These are phyloP conservation scores for Sesamia inferens DNA, from an alignment of 2,888 invertebrate genomes.

Conservation along the genomic window DNA sequence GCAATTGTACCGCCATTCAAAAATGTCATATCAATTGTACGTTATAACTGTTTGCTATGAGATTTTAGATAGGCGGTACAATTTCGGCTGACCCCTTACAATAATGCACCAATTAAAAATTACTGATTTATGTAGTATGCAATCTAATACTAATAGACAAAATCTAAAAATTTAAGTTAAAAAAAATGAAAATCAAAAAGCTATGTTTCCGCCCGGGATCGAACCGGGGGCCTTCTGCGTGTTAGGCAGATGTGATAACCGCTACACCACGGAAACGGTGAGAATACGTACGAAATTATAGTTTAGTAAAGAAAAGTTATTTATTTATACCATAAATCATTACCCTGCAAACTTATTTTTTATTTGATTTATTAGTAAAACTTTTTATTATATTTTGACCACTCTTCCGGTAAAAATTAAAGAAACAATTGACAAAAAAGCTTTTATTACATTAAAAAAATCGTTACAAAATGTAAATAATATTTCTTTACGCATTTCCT, in stretches of 20 bases:
- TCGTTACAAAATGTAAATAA: slow-evolving; percentile 61
- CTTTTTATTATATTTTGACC: neutral
- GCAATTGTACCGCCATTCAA: neutral
- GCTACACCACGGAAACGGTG: slow-evolving; percentile 93
- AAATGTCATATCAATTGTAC: neutral
- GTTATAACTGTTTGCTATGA: neutral
- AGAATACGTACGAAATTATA: fast-evolving
- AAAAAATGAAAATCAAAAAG: slow-evolving; percentile 59
- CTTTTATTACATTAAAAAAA: slow-evolving; percentile 62
- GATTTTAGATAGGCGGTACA: neutral
- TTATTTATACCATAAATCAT: neutral
- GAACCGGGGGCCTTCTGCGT: slow-evolving; percentile 97
- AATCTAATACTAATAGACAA: no score
- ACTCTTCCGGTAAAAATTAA: neutral
- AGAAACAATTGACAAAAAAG: slow-evolving; percentile 50
- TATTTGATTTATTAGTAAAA: neutral
- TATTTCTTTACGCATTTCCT: slow-evolving; percentile 40
- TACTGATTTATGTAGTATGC: neutral
- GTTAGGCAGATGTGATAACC: slow-evolving; percentile 98
- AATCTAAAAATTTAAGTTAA: no score
- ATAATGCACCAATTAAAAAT: neutral
- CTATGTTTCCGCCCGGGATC: slow-evolving; percentile 95
- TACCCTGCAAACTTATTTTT: neutral
- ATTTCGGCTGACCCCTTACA: neutral
- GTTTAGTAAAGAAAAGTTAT: neutral